Conservation (phyloP, 2,113 vertebrate genomes). For the Atlantisia rogersi region DNA sequence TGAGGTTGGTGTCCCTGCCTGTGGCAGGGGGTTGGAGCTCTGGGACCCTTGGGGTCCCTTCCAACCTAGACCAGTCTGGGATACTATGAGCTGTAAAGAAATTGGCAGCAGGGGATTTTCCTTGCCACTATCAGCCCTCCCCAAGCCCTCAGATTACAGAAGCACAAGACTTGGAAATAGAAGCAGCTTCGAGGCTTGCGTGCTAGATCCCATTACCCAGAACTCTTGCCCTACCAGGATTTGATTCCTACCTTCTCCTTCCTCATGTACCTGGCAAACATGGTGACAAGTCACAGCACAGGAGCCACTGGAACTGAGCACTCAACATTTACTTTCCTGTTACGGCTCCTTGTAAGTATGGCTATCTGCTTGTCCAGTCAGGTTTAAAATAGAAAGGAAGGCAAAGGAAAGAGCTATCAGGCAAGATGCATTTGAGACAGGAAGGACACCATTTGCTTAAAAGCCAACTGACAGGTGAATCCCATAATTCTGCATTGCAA, state of each 20-base stretch:
- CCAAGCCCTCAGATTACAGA: background rate
- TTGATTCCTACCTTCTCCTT: background rate
- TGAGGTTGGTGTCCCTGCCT: no score
- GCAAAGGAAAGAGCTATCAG: background rate
- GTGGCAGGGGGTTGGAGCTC: no score
- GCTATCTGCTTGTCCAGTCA: background rate
- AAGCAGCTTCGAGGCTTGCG: background rate
- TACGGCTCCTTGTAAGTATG: background rate
- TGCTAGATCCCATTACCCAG: background rate
- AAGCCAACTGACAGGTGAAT: background rate
- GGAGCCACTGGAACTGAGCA: background rate
- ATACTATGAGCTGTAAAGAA: no score
- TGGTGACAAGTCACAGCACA: background rate
- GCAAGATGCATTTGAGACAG: background rate
- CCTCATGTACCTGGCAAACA: background rate
- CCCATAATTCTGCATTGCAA: background rate
- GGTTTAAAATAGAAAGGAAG: background rate
- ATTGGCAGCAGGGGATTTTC: background rate
- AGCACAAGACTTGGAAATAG: background rate
- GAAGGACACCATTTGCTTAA: background rate
- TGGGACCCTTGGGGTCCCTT: no score
- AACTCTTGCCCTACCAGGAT: background rate
- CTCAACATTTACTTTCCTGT: background rate
- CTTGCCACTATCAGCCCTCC: background rate
- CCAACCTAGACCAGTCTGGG: no score